Evolutionary conservation across 2,113 vertebrate species (phyloP).

Genomic region (Caranx melampygus): DNA sequence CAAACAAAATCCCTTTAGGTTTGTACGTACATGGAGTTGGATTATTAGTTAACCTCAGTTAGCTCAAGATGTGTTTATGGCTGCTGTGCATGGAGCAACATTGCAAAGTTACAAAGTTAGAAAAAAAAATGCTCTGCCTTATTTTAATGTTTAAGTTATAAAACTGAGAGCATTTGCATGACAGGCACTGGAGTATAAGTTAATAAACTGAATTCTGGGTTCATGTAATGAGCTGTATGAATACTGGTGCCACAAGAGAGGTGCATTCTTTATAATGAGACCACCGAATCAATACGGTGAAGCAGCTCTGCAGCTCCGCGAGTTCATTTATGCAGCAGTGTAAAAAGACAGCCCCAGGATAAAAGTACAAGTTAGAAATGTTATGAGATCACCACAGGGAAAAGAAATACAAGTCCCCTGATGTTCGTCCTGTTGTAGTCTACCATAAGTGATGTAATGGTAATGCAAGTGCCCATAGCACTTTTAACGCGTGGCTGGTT

Average conservation of each 20-base stretch:
- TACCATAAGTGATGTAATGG: slow-evolving; percentile 49
- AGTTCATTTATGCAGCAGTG: slow-evolving; percentile 59
- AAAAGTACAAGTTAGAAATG: slow-evolving; percentile 51
- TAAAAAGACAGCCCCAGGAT: slow-evolving; percentile 45
- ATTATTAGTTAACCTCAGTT: slow-evolving; percentile 57
- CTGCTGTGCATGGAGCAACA: slow-evolving; percentile 7
- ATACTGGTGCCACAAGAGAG: slow-evolving; percentile 63
- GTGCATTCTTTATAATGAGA: slow-evolving; percentile 63
- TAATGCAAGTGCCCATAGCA: slow-evolving; percentile 44
- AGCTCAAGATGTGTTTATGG: slow-evolving; percentile 43
- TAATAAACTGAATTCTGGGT: slow-evolving; percentile 53
- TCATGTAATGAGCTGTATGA: slow-evolving; percentile 61
- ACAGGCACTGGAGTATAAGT: slow-evolving; percentile 28
- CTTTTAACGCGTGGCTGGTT: slow-evolving; percentile 48
- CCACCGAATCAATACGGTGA: slow-evolving; percentile 58
- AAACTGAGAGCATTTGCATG: slow-evolving; percentile 41
- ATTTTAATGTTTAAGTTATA: slow-evolving; percentile 21
- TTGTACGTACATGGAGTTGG: slow-evolving; percentile 21
- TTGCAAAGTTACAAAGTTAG: slow-evolving; percentile 14
- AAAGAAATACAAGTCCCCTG: slow-evolving; percentile 29
- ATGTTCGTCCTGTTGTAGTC: slow-evolving; percentile 18
- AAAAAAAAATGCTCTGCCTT: not conserved
- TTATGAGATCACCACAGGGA: slow-evolving; percentile 33
- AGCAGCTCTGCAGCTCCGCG: slow-evolving; percentile 33
- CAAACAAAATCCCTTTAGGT: slow-evolving; percentile 45